phyloP scores from a whole-genome alignment of 2,888 invertebrate species.

The Gonocerus acuteangulatus region DNA sequence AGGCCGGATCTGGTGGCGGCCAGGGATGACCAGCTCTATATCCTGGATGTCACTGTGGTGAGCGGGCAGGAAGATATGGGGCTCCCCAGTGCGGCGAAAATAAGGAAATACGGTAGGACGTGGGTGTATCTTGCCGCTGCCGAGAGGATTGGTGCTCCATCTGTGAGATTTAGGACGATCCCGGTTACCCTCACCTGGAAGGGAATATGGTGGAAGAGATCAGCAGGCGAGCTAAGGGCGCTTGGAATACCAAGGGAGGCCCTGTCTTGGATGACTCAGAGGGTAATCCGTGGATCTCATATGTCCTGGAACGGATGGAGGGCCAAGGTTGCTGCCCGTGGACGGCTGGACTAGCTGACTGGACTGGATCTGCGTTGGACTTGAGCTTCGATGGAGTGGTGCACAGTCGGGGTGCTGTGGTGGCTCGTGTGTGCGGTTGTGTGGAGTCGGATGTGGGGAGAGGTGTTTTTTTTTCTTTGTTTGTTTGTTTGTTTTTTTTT shows the following conservation, averaged over 20 bases:
- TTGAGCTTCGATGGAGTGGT: too few relatives aligned
- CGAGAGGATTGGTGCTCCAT: background rate
- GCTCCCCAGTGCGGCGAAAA: background rate
- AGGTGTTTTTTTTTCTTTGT: too few relatives aligned
- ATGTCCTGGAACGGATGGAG: background rate
- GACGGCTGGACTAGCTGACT: background rate
- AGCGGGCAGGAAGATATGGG: background rate
- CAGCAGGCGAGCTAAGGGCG: background rate
- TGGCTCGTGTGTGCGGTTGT: too few relatives aligned
- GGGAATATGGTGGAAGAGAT: constrained; percentile 5
- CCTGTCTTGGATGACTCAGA: constrained; percentile 36
- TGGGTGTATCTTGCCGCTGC: background rate
- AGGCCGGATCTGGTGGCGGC: background rate
- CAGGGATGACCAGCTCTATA: background rate
- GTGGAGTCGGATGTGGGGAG: too few relatives aligned
- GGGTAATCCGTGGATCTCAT: background rate
- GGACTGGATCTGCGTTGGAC: background rate
- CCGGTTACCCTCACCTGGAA: constrained; percentile 10
- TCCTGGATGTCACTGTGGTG: constrained; percentile 25
- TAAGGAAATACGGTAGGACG: background rate
- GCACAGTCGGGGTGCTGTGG: too few relatives aligned
- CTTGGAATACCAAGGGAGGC: constrained; percentile 34
- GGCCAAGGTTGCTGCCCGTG: background rate
- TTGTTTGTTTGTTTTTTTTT: too few relatives aligned
- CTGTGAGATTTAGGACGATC: background rate